Evolutionary conservation across 2,888 invertebrate genomes (phyloP), one percentile per base, ranked within the genome.

Genomic region (Diadegma fenestrale): DNA sequence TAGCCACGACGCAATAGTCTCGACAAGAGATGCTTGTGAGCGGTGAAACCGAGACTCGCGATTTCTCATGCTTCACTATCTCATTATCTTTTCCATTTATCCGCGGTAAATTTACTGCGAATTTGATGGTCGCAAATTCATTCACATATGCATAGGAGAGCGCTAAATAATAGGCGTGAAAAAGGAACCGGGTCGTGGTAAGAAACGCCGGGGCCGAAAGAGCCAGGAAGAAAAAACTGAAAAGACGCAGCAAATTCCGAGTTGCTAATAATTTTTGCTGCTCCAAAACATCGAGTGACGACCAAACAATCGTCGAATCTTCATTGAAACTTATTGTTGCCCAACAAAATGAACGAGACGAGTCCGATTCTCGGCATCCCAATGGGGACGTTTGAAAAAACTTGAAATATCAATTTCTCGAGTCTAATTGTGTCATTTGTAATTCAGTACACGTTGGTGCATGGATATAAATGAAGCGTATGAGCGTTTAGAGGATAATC

Each of bases 41-140:
- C 45, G 45, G 48, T 12, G 64, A 81, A 48, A 33, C 68, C 68
- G 37, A 73, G 71, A 71, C 79, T 68, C 73, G 63, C 43, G 58
- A 84, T 80, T 84, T 84, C 80, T 84, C 84, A 76, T 84, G 84
- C 69, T 80, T 84, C 80, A 80, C 71, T 71, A 51, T 76, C 80
- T 84, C 84, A 80, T 84, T 84, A 84, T 84, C 84, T 80, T 84
- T 84, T 84, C 80, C 84, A 84, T 80, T 84, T 84, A 84, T 80
- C 76, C 80, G 80, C 26, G 80, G 54, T 76, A 84, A 78, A 14
- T 54, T 48, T 66, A 8, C 37, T 77, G 69, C 63, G 73, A 73
- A 78, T 73, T 66, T 82, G 58, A 82, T 73, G 73, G 45, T 64
- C 77, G 17, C 66, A 43, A 37, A 37, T 73, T 30, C 19, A n/a